Evolutionary conservation across 2,888 invertebrate species (phyloP).

Genomic region (Dendrolimus pini): DNA sequence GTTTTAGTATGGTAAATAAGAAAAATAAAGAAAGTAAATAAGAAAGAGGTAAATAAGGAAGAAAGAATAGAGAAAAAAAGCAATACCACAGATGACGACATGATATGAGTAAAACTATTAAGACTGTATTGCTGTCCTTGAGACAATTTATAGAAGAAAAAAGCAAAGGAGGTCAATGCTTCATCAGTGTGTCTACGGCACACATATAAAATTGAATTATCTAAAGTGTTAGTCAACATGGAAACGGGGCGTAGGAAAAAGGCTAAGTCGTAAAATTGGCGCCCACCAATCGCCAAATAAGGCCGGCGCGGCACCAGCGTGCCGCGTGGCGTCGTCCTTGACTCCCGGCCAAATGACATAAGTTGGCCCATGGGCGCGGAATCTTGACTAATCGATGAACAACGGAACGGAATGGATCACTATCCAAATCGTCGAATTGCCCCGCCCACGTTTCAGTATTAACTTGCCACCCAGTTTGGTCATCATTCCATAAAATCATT

Average conservation of each 20-base stretch:
- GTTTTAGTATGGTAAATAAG: slow-evolving; percentile 15
- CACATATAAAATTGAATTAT: slow-evolving; percentile 48
- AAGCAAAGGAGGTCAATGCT: slow-evolving; percentile 45
- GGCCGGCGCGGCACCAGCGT: slow-evolving; percentile 64
- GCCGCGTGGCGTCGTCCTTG: slow-evolving; percentile 66
- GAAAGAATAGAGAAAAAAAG: slow-evolving; percentile 27
- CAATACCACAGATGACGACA: slow-evolving; percentile 24
- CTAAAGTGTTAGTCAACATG: slow-evolving; percentile 54
- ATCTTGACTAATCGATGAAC: slow-evolving; percentile 71
- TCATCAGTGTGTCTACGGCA: slow-evolving; percentile 38
- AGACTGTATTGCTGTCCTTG: slow-evolving; percentile 31
- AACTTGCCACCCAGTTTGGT: slow-evolving; percentile 48
- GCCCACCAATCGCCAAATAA: slow-evolving; percentile 75
- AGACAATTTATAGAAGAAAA: slow-evolving; percentile 35
- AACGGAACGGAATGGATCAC: slow-evolving; percentile 56
- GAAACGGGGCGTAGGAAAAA: slow-evolving; percentile 66
- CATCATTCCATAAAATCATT: slow-evolving; percentile 46
- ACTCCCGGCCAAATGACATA: slow-evolving; percentile 75
- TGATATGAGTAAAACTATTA: slow-evolving; percentile 21
- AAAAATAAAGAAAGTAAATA: too few relatives aligned
- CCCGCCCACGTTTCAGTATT: slow-evolving; percentile 60
- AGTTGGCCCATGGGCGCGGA: slow-evolving; percentile 74
- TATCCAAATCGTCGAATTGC: slow-evolving; percentile 45
- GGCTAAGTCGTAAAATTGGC: slow-evolving; percentile 74
- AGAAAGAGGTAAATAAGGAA: slow-evolving; percentile 26